A percentile compares a stretch with the other conserved stretches of the same genome.
These are phyloP conservation scores for Tetraodon nigroviridis DNA, from an alignment of 2,113 vertebrate species.

Conservation along the genomic window DNA sequence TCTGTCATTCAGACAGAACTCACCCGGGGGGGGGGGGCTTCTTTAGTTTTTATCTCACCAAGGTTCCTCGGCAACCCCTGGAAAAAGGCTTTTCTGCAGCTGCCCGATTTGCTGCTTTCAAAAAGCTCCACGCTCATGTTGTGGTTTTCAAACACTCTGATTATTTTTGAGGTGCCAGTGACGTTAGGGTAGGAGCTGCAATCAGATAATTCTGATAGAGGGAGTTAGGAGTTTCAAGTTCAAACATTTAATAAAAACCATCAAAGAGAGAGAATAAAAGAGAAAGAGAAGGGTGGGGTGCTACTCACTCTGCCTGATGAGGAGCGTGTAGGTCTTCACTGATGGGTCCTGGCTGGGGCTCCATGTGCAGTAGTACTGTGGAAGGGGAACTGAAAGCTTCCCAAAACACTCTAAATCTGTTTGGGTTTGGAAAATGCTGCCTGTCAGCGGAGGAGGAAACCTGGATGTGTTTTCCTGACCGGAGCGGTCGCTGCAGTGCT, in stretches of 20 bases:
- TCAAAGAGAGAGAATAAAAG: background rate
- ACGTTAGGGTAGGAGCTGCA: background rate
- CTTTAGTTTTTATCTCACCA: conserved; percentile 37
- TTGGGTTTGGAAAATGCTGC: no score
- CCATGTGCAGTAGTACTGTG: conserved; percentile 46
- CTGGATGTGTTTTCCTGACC: conserved; percentile 24
- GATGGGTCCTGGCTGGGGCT: conserved; percentile 27
- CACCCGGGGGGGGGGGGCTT: background rate
- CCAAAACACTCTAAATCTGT: conserved; percentile 58
- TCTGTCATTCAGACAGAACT: background rate
- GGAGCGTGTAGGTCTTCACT: conserved; percentile 39
- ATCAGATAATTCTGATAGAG: no score
- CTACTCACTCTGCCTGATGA: conserved; percentile 38
- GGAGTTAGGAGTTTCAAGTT: background rate
- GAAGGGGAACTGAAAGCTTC: fast-evolving
- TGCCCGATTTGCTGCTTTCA: conserved; percentile 25
- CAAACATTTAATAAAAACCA: background rate
- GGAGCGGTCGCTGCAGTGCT: conserved; percentile 27
- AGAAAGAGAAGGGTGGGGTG: background rate
- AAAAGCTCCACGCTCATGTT: conserved; percentile 40
- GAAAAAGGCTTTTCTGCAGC: conserved; percentile 59
- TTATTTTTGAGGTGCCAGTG: fast-evolving
- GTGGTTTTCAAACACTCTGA: fast-evolving
- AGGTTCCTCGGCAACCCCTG: conserved; percentile 21
- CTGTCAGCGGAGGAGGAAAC: background rate